Base-by-base conservation (phyloP, 2,113 vertebrate genomes). In the Ellobius talpinus region DNA sequence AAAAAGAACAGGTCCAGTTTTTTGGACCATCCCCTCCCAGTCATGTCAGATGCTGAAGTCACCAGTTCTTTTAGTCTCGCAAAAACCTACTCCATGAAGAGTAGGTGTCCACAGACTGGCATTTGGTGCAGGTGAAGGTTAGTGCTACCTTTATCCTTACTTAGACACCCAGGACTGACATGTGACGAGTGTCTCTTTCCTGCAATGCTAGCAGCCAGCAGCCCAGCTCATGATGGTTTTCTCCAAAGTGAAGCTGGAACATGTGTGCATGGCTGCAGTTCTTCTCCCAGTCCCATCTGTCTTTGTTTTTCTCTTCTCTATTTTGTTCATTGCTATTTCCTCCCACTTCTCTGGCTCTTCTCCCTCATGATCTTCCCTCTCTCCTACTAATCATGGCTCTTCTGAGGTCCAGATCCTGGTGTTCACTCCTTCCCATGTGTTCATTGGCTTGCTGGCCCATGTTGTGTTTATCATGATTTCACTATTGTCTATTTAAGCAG, bases 21-120 rank as follows among this genome's bases (percentile, higher is more conserved):
- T 94, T 94, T 89, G 66, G 39, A 55, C 29, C 11, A 2, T 29
- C 10, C 11, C 5, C 21, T 26, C 7, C 26, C 58, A 91, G 73
- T 65, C 55, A 68, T 88, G 61, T 70, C 87, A 52, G 36, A 70
- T 90, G 39, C 14, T 70, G 65, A n/a, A 61, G 86, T 96, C 78
- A 29, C 29, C 26, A n/a, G 16, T 82, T 94, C 55, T 77, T 91
- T 97, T 92, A 12, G 24, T 88, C 17, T 66, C 17, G 81, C 89
- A 39, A 78, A 78, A 65, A 36, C 36, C n/a, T 66, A 23, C 0
- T 84, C 14, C 8, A 4, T 21, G 36, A 87, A 81, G 76, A 55
- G 16, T 77, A 63, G 76, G 29, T 55, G 31, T 55, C 14, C 76
- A 88, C 33, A 77, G n/a, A 47, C 36, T 87, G 52, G 36, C 10